Percentiles rank a stretch among this genome's conserved stretches.
phyloP scores from a whole-genome alignment of 2,113 vertebrate genomes.

The Atrichornis clamosus region DNA sequence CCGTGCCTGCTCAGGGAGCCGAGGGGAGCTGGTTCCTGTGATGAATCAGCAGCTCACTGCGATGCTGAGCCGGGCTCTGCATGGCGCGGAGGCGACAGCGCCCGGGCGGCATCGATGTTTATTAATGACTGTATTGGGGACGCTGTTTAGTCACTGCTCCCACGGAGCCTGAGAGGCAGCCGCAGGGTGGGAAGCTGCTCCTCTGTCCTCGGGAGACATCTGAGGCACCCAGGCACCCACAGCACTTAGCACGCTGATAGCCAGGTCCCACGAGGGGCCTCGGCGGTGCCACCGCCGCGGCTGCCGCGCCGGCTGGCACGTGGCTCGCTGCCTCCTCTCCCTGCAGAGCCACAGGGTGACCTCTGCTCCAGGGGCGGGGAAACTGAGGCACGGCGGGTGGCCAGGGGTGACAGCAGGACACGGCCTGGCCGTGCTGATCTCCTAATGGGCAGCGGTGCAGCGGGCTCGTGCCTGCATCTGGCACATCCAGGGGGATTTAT shows the following conservation, averaged over 20 bases:
- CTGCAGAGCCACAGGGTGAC: accelerated
- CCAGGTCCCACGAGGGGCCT: background rate
- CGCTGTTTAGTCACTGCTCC: constrained; percentile 67
- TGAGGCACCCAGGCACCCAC: background rate
- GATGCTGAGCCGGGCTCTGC: constrained; percentile 9
- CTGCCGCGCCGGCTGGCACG: background rate
- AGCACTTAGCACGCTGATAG: accelerated
- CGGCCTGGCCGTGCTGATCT: accelerated
- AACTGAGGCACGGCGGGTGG: background rate
- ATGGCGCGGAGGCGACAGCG: constrained; percentile 26
- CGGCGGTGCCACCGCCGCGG: accelerated
- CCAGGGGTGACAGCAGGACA: background rate
- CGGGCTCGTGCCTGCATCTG: background rate
- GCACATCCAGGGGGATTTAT: background rate
- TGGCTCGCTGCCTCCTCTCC: background rate
- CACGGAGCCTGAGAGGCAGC: background rate
- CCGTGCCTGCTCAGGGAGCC: background rate
- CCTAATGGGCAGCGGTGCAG: background rate
- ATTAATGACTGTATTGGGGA: constrained; percentile 49
- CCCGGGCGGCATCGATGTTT: constrained; percentile 39
- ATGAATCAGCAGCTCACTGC: constrained; percentile 55
- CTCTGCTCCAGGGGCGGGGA: background rate
- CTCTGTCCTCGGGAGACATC: background rate
- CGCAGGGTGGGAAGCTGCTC: background rate
- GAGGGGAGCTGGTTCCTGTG: background rate